phyloP scores from a whole-genome alignment of 2,113 vertebrate species.

The Crotalus helleri region DNA sequence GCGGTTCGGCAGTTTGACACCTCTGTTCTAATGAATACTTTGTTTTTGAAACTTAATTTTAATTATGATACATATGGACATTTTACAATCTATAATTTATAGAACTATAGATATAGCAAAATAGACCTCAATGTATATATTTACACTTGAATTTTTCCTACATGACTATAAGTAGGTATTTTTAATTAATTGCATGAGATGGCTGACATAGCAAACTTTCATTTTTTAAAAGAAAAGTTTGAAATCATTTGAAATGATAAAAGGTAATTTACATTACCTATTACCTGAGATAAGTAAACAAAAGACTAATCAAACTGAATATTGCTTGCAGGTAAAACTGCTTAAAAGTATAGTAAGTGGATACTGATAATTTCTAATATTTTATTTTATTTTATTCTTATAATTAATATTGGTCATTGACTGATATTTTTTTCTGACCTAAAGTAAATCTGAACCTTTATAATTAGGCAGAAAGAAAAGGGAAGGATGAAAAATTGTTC shows the following conservation, averaged over 20 bases:
- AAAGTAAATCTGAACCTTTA: neutral
- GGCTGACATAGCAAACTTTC: neutral
- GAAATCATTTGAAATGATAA: conserved; percentile 43
- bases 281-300: conserved; percentile 56
- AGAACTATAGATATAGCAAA: neutral
- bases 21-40: neutral
- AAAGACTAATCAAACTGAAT: conserved; percentile 49
- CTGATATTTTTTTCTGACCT: neutral
- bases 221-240: conserved; percentile 50
- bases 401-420: neutral
- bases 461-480: neutral
- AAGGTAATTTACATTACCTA: conserved; percentile 47
- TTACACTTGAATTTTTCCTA: neutral
- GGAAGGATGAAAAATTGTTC: neutral
- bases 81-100: neutral
- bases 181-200: conserved; percentile 10
- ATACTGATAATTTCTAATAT: conserved; percentile 31
- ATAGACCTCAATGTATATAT: neutral
- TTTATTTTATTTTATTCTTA: neutral
- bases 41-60: neutral
- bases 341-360: conserved; percentile 45
- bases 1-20: too few species aligned
- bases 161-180: conserved; percentile 9
- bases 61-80: neutral
- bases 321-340: conserved; percentile 34